These are phyloP conservation scores for Ichneumoninae sp. DNA, from an alignment of 2,888 invertebrate species.

Conservation along the genomic window DNA sequence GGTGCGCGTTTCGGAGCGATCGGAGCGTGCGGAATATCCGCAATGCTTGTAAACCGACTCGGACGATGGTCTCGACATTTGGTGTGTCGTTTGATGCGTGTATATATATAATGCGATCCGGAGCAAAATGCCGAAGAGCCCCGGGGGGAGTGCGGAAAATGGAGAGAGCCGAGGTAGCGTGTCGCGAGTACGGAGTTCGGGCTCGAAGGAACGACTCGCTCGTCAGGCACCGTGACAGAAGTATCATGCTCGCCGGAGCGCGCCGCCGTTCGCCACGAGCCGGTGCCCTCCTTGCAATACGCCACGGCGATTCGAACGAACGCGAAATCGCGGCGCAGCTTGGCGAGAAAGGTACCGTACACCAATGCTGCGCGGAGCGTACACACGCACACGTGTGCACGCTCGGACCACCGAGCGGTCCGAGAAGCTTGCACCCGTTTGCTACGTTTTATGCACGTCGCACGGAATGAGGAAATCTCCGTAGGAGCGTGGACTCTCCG, in stretches of 20 bases:
- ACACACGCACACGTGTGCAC: no score
- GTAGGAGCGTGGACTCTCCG: conserved; percentile 14
- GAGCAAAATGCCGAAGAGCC: conserved; percentile 12
- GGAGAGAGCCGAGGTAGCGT: conserved; percentile 33
- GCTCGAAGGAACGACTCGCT: conserved; percentile 38
- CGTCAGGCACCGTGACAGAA: conserved; percentile 72
- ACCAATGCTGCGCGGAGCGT: neutral
- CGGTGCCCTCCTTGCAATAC: conserved; percentile 49
- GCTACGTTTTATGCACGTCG: neutral
- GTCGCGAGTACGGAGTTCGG: conserved; percentile 32
- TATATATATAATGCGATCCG: neutral
- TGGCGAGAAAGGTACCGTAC: conserved; percentile 32
- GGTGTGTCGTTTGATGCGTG: neutral
- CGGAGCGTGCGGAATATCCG: no score
- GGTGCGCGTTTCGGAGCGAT: no score
- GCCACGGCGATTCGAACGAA: conserved; percentile 39
- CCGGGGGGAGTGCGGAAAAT: conserved; percentile 48
- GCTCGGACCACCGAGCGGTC: conserved; percentile 4
- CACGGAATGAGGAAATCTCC: conserved; percentile 36
- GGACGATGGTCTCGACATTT: no score
- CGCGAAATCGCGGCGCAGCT: conserved; percentile 33
- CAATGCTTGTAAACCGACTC: no score
- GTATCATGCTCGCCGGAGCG: conserved; percentile 75
- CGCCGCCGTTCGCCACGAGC: conserved; percentile 65
- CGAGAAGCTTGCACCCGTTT: conserved; percentile 22